Evolutionary conservation across 2,113 vertebrate species (phyloP).

Genomic region (Microtus ochrogaster): DNA sequence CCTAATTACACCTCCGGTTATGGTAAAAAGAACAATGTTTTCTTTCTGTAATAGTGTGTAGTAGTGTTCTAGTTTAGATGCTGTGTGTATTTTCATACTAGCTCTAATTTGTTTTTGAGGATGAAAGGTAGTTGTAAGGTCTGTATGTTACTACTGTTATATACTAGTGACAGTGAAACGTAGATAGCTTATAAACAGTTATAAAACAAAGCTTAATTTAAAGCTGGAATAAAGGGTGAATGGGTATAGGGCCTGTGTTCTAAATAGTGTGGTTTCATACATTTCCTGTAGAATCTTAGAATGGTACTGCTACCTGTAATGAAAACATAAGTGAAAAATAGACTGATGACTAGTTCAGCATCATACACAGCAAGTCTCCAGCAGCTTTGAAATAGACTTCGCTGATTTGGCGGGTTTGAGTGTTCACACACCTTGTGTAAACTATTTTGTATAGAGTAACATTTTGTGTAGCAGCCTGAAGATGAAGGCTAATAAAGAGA

Average conservation of each 20-base stretch:
- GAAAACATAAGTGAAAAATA: conserved; percentile 12
- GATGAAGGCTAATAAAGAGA: conserved; percentile 10
- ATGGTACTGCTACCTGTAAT: neutral
- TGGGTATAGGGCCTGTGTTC: neutral
- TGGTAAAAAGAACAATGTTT: conserved; percentile 86
- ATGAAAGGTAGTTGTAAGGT: neutral
- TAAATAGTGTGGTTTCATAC: neutral
- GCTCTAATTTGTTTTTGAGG: neutral
- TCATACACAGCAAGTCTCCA: neutral
- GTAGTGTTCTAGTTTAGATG: conserved; percentile 26
- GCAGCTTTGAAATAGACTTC: conserved; percentile 19
- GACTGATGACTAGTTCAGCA: neutral
- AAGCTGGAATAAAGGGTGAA: conserved; percentile 39
- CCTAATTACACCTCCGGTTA: conserved; percentile 96
- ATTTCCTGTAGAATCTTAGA: conserved; percentile 28
- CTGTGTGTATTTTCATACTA: neutral
- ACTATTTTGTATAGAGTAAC: neutral
- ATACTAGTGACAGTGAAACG: conserved; percentile 11
- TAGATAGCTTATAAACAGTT: neutral
- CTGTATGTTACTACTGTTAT: neutral
- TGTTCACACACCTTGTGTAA: neutral
- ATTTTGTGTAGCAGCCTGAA: conserved; percentile 5
- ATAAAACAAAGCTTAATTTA: neutral
- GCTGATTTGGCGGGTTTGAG: neutral
- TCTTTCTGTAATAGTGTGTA: neutral